A percentile compares a stretch with the other conserved stretches of the same genome.
phyloP scores from a whole-genome alignment of 2,113 vertebrate species.

The Sebastes fasciatus region DNA sequence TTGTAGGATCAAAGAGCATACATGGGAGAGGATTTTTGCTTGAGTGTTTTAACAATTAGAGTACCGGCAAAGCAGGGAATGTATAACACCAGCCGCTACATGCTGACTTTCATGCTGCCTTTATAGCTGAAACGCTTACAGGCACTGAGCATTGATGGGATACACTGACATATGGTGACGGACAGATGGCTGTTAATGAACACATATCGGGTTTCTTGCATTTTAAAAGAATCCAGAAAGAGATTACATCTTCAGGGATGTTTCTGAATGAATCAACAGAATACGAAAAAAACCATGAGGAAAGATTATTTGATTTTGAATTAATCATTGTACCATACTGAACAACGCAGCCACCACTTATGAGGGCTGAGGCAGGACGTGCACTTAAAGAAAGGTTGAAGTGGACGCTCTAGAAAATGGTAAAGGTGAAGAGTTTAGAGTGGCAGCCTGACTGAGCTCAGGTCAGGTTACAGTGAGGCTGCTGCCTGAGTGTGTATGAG shows the following conservation, averaged over 20 bases:
- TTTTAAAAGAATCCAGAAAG: not conserved
- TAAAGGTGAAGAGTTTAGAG: constrained; percentile 85
- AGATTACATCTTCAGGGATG: not conserved
- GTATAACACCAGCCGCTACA: not conserved
- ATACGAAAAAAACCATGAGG: not conserved
- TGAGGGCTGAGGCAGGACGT: constrained; percentile 5
- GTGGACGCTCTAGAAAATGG: constrained; percentile 70
- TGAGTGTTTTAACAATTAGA: not conserved
- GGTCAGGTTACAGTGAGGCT: constrained; percentile 74
- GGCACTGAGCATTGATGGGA: constrained; percentile 6
- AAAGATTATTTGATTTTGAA: not conserved
- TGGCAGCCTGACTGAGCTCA: constrained; percentile 64
- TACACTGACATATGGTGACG: not conserved
- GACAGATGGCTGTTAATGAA: constrained; percentile 34
- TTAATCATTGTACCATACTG: not conserved
- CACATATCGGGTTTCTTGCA: not conserved
- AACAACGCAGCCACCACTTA: not conserved
- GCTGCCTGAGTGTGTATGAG: not conserved
- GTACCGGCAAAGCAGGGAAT: not conserved
- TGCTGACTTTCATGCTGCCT: not conserved
- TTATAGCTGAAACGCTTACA: constrained; percentile 1
- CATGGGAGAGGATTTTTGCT: not conserved
- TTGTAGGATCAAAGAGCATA: constrained; percentile 9
- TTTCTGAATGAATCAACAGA: not conserved
- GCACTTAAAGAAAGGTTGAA: constrained; percentile 59